Evolutionary conservation across 2,888 invertebrate genomes (phyloP).

Genomic region (Hedya salicella): DNA sequence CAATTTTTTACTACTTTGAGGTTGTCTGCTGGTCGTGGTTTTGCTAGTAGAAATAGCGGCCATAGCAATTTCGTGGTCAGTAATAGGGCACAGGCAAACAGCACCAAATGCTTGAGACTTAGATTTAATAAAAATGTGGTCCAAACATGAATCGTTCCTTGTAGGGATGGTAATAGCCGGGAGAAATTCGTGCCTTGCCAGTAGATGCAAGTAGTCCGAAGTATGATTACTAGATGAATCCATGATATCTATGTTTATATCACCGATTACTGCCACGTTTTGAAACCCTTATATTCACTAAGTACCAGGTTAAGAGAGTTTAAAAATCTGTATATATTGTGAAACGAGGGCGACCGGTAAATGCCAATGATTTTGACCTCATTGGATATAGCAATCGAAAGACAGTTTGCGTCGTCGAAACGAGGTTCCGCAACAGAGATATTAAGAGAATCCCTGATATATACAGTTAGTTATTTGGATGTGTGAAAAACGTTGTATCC

Average conservation of each 20-base stretch:
- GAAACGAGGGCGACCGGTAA: slow-evolving; percentile 18
- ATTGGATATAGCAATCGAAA: background rate
- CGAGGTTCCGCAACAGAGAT: background rate
- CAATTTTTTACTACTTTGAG: too few species aligned
- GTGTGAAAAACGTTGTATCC: slow-evolving; percentile 9
- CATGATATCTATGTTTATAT: slow-evolving; percentile 4
- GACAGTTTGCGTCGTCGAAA: slow-evolving; percentile 8
- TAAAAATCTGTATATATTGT: background rate
- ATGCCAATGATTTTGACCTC: background rate
- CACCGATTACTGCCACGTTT: background rate
- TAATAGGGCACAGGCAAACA: background rate
- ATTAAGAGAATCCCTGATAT: slow-evolving; percentile 1
- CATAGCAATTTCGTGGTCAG: too few species aligned
- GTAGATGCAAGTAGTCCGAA: too few species aligned
- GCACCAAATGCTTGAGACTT: background rate
- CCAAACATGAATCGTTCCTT: background rate
- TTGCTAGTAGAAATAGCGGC: too few species aligned
- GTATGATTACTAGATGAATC: too few species aligned
- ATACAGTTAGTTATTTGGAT: background rate
- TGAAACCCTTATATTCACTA: background rate
- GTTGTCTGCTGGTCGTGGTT: too few species aligned
- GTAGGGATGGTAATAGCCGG: background rate
- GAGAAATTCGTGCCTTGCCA: background rate
- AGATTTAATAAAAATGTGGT: slow-evolving; percentile 2
- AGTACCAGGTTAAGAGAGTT: background rate